Evolutionary conservation across 2,888 invertebrate genomes (phyloP).

Genomic region (Glyphotaelius pellucidus): DNA sequence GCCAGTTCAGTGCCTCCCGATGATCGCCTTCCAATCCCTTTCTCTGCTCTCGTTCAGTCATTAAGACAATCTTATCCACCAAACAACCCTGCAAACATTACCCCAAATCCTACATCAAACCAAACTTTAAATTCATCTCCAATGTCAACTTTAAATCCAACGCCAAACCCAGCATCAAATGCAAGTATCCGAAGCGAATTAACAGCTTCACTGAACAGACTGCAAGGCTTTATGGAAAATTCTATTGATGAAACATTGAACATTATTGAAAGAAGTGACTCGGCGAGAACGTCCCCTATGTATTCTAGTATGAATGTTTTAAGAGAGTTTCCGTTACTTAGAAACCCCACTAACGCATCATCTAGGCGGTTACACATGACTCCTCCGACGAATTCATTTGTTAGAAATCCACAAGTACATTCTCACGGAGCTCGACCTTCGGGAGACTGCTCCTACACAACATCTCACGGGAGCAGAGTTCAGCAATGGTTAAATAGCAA

Average conservation of each 20-base stretch:
- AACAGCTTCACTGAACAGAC: constrained; percentile 59
- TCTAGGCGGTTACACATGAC: constrained; percentile 28
- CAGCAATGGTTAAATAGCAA: constrained; percentile 9
- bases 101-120: neutral
- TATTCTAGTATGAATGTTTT: constrained; percentile 21
- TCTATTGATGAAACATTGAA: constrained; percentile 63
- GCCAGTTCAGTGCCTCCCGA: neutral
- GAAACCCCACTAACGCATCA: constrained; percentile 39
- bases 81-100: neutral
- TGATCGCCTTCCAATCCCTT: constrained; percentile 22
- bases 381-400: constrained; percentile 44
- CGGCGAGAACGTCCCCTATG: constrained; percentile 40
- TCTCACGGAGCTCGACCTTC: constrained; percentile 36
- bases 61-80: neutral
- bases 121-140: constrained; percentile 13
- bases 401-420: constrained; percentile 44
- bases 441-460: constrained; percentile 5
- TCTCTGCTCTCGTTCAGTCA: constrained; percentile 16
- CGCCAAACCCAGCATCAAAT: constrained; percentile 12
- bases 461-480: constrained; percentile 17
- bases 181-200: constrained; percentile 50
- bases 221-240: constrained; percentile 63
- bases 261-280: constrained; percentile 56
- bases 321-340: constrained; percentile 28
- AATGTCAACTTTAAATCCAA: neutral